A percentile compares a stretch with the other conserved stretches of the same genome.
These are phyloP conservation scores for Machaerirhynchus nigripectus DNA, from an alignment of 2,113 vertebrate genomes.

Conservation along the genomic window DNA sequence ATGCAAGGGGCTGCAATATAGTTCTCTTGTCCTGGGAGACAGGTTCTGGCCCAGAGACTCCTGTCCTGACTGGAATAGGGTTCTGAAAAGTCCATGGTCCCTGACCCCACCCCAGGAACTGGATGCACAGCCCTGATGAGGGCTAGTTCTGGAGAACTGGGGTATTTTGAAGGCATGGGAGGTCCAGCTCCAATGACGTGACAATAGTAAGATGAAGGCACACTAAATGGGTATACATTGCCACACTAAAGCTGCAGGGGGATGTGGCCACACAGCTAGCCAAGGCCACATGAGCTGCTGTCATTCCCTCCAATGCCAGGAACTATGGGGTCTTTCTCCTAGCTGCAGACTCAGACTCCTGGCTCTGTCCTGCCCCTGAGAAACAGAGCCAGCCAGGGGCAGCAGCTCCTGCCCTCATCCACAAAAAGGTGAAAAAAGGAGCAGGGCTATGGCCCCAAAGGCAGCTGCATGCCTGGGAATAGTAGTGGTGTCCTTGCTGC, in stretches of 20 bases:
- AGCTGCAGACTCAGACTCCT: neutral
- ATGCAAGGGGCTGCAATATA: neutral
- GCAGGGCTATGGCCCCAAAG: neutral
- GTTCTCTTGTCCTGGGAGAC: neutral
- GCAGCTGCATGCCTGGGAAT: neutral
- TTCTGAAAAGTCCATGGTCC: neutral
- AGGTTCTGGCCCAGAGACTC: neutral
- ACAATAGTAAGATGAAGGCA: neutral
- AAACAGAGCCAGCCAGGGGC: neutral
- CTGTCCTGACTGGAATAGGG: accelerated
- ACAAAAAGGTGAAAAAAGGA: neutral
- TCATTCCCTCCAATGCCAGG: neutral
- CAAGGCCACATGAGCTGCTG: neutral
- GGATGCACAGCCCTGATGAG: neutral
- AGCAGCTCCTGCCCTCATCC: neutral
- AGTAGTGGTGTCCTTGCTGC: neutral
- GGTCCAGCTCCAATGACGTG: accelerated
- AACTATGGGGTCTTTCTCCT: neutral
- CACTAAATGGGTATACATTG: accelerated
- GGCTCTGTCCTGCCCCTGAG: neutral
- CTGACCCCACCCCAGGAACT: neutral
- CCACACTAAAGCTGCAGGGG: accelerated
- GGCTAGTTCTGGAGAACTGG: neutral
- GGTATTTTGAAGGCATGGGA: neutral
- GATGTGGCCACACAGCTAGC: neutral